Base-by-base conservation (phyloP, 2,797 vertebrate genomes). In the Anolis apletophallus region DNA sequence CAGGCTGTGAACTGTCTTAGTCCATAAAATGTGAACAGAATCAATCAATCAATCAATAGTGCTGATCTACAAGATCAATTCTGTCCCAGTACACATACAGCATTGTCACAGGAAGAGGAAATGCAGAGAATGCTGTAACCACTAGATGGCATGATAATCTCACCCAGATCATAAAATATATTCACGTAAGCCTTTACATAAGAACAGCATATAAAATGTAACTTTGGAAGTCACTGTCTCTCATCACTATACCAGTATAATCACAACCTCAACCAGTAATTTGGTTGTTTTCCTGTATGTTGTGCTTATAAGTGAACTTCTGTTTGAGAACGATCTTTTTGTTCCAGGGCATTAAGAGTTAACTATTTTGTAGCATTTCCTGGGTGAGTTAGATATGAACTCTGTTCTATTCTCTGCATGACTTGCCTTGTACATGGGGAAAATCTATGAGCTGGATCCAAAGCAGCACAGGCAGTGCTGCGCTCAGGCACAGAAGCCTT, bases 101-200 rank as follows among this genome's bases (percentile, higher is more conserved):
- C 67, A 89, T 88, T 76, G 61, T 79, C 88, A 79, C 13, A 69
- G 16, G 26, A 67, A 67, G 68, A 69, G 9, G 14, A 69, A 32
- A 69, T 69, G 16, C 32, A 89, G 10, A 85, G 54, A 86, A 80
- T 0, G 1, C 16, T 88, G 76, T 46, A 75, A 85, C 95, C 96
- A 94, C 96, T 95, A 96, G 96, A 94, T 95, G 96, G 96, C 95
- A 92, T 1, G 59, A 84, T 73, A 93, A 90, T 61, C 92, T 91
- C 87, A 90, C 1, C 6, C 69, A 85, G 85, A 16, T 85, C 40
- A 34, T 1, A 46, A 1, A n/a, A 34, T 12, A 14, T 26, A 68
- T 55, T 12, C 16, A 3, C 16, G 68, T 59, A 76, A 40, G 40
- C 32, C 76, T 26, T 90, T 83, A 87, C 73, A 8, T 94, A 94